Evolutionary conservation across 1,140 invertebrate species (phyloP), one percentile per base, ranked within the genome.

Genomic region (Drosophila tristis): DNA sequence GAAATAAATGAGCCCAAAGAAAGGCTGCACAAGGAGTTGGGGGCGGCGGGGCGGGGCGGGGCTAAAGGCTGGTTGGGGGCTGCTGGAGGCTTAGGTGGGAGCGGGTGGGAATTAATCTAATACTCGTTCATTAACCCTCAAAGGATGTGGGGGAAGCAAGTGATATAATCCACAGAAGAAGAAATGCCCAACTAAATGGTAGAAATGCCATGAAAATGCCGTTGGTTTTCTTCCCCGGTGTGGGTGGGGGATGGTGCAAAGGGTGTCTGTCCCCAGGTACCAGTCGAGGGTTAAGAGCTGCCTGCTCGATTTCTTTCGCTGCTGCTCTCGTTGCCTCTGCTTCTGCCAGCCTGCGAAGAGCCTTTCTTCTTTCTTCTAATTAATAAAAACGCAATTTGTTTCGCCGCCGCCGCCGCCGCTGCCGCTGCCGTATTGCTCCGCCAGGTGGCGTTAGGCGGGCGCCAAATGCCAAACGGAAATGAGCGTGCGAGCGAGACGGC

Each of bases 371-470:
- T 80, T 65, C 47, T 78, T 75, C 61, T 87, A 89, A 86, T 86
- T 81, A 86, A 87, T 87, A 78, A 29, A 39, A 70, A 67, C 54
- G 82, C 80, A 86, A 86, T 87, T 86, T 82, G 76, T 87, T 87
- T 49, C 59, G 67, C 55, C 43, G 58, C 44, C 76, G 25, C 8
- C 9, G 35, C 11, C 11, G 4, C 35, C 8, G 9, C 35, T 11
- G 35, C 11, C 8, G 4, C 35, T 39, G 35, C 35, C 35, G 2
- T 13, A 39, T 39, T 39, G 35, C 29, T 48, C 23, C 68, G 80
- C 31, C 80, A 82, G 79, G 74, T 78, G 79, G 78, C 78, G 58
- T 73, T 60, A 72, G 42, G 55, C 59, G 50, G 79, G 74, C 78
- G 54, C 80, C 63, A 72, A 45, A 59, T 59, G 50, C 58, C 42